A percentile compares a stretch with the other conserved stretches of the same genome.
Conservation (phyloP, 2,797 vertebrate genomes). For the Passerculus sandwichensis region DNA sequence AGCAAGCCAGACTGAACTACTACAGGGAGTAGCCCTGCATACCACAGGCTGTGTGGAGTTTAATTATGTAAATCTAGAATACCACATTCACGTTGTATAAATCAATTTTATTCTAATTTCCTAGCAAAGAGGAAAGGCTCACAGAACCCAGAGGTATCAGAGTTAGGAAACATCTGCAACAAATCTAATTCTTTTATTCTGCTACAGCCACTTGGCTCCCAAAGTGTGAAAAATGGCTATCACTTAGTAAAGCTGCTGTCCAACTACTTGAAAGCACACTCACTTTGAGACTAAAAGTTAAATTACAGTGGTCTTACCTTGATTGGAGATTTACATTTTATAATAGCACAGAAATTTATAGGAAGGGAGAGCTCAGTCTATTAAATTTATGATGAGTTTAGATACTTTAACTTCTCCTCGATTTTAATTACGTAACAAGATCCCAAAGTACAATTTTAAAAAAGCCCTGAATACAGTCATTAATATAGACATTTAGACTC, state of each 20-base stretch:
- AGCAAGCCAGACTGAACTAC: neutral
- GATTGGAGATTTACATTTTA: conserved; percentile 6
- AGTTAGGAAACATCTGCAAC: conserved; percentile 53
- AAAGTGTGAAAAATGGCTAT: conserved; percentile 51
- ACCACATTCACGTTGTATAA: neutral
- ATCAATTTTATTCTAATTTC: conserved; percentile 7
- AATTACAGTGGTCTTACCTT: conserved; percentile 9
- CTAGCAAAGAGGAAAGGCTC: neutral
- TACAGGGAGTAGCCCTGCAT: neutral
- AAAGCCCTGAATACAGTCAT: neutral
- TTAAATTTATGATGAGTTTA: neutral
- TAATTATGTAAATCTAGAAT: neutral
- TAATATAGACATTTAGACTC: neutral
- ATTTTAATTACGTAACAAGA: neutral
- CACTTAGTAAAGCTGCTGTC: neutral
- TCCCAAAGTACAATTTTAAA: neutral
- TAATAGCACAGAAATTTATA: neutral
- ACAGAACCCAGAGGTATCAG: neutral
- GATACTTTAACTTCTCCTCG: neutral
- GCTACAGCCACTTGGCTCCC: conserved; percentile 25
- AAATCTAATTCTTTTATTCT: conserved; percentile 29
- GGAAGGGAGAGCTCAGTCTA: neutral
- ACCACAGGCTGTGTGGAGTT: neutral
- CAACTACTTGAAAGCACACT: conserved; percentile 39
- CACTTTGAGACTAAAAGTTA: neutral